Conservation (phyloP, 2,113 vertebrate genomes). For the Gasterosteus nipponicus region DNA sequence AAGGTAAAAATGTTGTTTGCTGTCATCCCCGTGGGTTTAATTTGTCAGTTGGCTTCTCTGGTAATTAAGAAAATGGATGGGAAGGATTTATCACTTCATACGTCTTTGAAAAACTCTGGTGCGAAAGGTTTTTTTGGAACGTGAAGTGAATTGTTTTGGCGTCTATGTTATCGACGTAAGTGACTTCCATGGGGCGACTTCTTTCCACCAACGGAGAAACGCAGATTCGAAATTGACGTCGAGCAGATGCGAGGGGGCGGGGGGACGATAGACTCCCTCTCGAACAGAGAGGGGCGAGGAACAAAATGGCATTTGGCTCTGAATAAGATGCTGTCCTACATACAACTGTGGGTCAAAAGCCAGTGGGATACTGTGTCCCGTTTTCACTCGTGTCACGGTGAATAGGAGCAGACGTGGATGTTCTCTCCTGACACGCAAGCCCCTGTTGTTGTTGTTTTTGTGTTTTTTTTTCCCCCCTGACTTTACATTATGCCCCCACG, state of each 20-base stretch:
- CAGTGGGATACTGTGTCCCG: slow-evolving; percentile 16
- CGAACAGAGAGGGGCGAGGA: not conserved
- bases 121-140: not conserved
- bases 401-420: slow-evolving; percentile 23
- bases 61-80: slow-evolving; percentile 4
- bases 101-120: slow-evolving; percentile 11
- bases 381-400: slow-evolving; percentile 44
- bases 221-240: slow-evolving; percentile 24
- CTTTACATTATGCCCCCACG: slow-evolving; percentile 51
- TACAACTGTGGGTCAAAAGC: slow-evolving; percentile 25
- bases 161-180: not conserved
- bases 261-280: not conserved
- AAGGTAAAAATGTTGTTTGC: slow-evolving; percentile 26
- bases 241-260: slow-evolving; percentile 2
- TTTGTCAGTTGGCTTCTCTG: slow-evolving; percentile 32
- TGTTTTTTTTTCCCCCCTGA: slow-evolving; percentile 17
- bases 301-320: slow-evolving; percentile 25
- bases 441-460: slow-evolving; percentile 15
- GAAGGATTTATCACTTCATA: not conserved
- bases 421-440: slow-evolving; percentile 39
- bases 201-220: too few species aligned
- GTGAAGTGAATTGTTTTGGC: slow-evolving; percentile 7
- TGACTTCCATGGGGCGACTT: slow-evolving; percentile 5
- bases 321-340: slow-evolving; percentile 21
- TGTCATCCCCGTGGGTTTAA: slow-evolving; percentile 33